Evolutionary conservation across 2,113 vertebrate genomes (phyloP).

Genomic region (Rhea americana): DNA sequence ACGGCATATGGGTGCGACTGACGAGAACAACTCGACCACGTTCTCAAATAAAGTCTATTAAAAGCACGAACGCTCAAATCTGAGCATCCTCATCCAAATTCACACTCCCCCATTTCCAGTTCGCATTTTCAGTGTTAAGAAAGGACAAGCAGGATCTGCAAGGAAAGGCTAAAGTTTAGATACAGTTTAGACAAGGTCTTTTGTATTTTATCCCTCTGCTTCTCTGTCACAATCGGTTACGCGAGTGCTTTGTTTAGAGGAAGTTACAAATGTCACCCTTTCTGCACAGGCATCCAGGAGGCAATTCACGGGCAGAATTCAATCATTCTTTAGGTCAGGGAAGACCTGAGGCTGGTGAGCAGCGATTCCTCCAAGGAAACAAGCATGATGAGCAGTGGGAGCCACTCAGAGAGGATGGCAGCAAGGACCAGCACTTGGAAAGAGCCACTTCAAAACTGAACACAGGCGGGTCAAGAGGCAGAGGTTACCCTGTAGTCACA

Average conservation of each 20-base stretch:
- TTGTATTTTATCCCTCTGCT: not conserved
- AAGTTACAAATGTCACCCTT: not conserved
- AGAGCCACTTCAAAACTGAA: not conserved
- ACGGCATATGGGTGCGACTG: not conserved
- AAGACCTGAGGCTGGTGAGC: not conserved
- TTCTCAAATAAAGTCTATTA: not conserved
- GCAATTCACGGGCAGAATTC: not conserved
- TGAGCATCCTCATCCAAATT: not conserved
- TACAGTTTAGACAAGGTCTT: fast-evolving
- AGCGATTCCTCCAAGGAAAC: not conserved
- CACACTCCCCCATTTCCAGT: not conserved
- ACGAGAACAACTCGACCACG: not conserved
- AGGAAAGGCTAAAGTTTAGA: not conserved
- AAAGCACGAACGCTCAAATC: not conserved
- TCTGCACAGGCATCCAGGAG: not conserved
- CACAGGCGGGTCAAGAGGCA: not conserved
- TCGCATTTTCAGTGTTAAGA: not conserved
- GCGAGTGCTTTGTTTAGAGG: not conserved
- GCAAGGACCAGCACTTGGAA: not conserved
- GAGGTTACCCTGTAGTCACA: not conserved
- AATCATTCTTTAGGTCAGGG: not conserved
- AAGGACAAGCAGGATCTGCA: not conserved
- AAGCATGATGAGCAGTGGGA: not conserved
- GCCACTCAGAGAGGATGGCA: not conserved
- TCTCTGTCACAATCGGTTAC: not conserved